Conservation (phyloP, 2,797 vertebrate genomes). For the Chelmon rostratus region DNA sequence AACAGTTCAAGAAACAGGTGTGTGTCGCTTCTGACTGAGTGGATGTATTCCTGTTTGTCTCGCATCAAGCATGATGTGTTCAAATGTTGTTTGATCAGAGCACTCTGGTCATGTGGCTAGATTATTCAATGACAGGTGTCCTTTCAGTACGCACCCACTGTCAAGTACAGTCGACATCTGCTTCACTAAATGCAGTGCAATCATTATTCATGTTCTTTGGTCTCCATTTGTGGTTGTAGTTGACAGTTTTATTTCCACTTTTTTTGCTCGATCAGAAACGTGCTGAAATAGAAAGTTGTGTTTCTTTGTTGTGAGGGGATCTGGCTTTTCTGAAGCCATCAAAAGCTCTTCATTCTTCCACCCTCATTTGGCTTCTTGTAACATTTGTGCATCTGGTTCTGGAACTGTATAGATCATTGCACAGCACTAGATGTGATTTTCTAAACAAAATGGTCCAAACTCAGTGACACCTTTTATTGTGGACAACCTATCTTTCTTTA, state of each 20-base stretch:
- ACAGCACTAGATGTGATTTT: too few species aligned
- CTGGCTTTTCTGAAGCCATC: too few species aligned
- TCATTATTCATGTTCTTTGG: neutral
- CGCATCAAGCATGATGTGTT: neutral
- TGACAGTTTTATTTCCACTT: too few species aligned
- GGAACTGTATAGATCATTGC: too few species aligned
- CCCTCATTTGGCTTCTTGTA: neutral
- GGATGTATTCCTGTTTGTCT: neutral
- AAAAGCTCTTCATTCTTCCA: too few species aligned
- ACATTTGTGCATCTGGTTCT: neutral
- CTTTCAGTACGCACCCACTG: neutral
- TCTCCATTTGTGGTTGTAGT: neutral
- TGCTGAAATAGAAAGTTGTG: neutral
- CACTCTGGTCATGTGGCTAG: neutral
- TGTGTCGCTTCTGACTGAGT: slow-evolving; percentile 29
- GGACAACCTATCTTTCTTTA: too few species aligned
- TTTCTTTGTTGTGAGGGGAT: neutral
- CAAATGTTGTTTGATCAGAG: neutral
- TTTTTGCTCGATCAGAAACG: neutral
- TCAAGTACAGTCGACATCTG: neutral
- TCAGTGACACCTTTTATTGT: too few species aligned
- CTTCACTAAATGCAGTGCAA: neutral
- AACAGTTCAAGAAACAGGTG: slow-evolving; percentile 97
- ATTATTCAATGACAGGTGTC: neutral
- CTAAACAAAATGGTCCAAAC: too few species aligned